Evolutionary conservation across 2,797 vertebrate species (phyloP).

Genomic region (Huso huso): DNA sequence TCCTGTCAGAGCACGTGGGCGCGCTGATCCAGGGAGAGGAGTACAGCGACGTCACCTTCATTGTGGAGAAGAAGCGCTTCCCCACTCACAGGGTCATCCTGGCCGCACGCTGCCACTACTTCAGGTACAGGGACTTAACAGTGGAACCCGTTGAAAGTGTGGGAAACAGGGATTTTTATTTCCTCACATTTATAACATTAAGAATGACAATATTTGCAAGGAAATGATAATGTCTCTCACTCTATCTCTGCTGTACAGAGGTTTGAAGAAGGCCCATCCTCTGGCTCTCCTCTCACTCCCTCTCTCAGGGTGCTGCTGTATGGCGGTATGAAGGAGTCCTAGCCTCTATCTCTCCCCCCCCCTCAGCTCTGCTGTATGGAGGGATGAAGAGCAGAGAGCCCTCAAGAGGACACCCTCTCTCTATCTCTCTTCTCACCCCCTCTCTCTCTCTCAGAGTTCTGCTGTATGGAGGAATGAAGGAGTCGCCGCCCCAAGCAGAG

Average conservation of each 20-base stretch:
- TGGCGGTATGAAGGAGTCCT: slow-evolving; percentile 67
- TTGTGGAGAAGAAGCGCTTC: slow-evolving; percentile 92
- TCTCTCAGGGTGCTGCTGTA: slow-evolving; percentile 57
- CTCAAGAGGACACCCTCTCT: too few relatives aligned
- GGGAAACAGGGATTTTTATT: neutral
- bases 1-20: slow-evolving; percentile 93
- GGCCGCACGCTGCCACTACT: slow-evolving; percentile 92
- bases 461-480: too few relatives aligned
- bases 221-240: too few relatives aligned
- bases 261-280: too few relatives aligned
- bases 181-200: neutral
- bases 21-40: slow-evolving; percentile 86
- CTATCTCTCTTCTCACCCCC: too few relatives aligned
- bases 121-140: slow-evolving; percentile 62
- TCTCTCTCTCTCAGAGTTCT: too few relatives aligned
- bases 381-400: too few relatives aligned
- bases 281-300: neutral
- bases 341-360: too few relatives aligned
- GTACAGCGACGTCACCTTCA: slow-evolving; percentile 93
- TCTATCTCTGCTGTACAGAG: too few relatives aligned
- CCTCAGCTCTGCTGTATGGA: too few relatives aligned
- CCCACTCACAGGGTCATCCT: slow-evolving; percentile 91
- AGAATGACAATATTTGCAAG: neutral
- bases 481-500: too few relatives aligned
- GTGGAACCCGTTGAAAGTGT: neutral